These are phyloP conservation scores for Odocoileus virginianus DNA, from an alignment of 2,113 vertebrate genomes.

Conservation along the genomic window DNA sequence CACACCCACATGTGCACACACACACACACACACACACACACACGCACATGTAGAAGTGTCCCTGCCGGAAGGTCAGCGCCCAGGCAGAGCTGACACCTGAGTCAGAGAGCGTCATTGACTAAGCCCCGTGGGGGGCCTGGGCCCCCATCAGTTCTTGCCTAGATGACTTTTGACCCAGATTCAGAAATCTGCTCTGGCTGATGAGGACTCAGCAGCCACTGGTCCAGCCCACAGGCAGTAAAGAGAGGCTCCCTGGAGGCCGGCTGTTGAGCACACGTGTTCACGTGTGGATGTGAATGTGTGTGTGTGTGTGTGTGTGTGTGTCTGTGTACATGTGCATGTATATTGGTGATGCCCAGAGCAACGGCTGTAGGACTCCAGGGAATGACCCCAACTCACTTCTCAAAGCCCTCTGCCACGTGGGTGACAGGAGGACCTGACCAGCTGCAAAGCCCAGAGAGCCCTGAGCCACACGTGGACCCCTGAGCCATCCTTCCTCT, in stretches of 20 bases:
- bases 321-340: neutral
- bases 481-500: neutral
- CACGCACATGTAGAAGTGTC: neutral
- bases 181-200: neutral
- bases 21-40: neutral
- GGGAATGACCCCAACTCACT: neutral
- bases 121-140: neutral
- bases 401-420: neutral
- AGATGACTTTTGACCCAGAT: neutral
- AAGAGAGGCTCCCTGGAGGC: neutral
- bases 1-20: neutral
- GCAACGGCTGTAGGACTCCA: neutral
- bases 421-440: neutral
- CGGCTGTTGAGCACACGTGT: neutral
- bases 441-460: neutral
- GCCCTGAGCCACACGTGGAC: neutral
- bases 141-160: neutral
- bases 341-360: neutral
- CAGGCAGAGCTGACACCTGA: neutral
- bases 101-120: rapidly evolving
- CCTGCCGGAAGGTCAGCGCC: neutral
- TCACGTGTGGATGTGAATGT: neutral
- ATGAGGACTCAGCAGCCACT: neutral
- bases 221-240: neutral
- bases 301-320: neutral